Evolutionary conservation across 2,888 invertebrate species (phyloP), one percentile per base, ranked within the genome.

Genomic region (Acanthoscelides obtectus): DNA sequence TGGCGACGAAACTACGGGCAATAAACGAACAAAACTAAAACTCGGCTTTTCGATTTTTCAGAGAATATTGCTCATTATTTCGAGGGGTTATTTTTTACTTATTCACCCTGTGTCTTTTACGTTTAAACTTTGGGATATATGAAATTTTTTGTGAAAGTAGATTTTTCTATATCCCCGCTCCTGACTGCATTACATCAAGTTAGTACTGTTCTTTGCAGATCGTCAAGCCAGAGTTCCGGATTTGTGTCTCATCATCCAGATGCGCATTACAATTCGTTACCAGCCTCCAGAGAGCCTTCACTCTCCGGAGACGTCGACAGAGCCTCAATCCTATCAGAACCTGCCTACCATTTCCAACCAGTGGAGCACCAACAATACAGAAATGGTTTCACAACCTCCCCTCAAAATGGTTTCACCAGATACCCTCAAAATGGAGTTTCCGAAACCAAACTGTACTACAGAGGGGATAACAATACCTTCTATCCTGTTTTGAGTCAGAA

Each of bases 221-320:
- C 93, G 0, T 93, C 93, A 0, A 93, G 93, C 76, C 92, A 92
- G 78, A 93, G 93, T 79, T 93, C 93, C 0, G 93, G 93, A 0
- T 93, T 93, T 80, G 92, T 91, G 74, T 93, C 93, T 76, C 83
- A 87, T 5, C 88, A 88, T 2, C 87, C 88, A 73, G 74, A 84
- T 85, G 22, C 67, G 8, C 70, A 75, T 64, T 86, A 72, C 75
- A 87, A 86, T 69, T 80, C 81, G 20, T 81, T 81, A 22, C 88
- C 88, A 20, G 86, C 88, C 0, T 90, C 90, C 0, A 86, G 89
- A n/a, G 89, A 89, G 76, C 88, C 89, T 68, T 90, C 90, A 22
- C 78, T 89, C 4, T 88, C 87, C 75, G 87, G 88, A 17, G 90
- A 90, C 70, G 85, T 83, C 5, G 88, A 88, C 71, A 83, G 85